phyloP scores from a whole-genome alignment of 1,140 invertebrate species.

The Drosophila sp. region DNA sequence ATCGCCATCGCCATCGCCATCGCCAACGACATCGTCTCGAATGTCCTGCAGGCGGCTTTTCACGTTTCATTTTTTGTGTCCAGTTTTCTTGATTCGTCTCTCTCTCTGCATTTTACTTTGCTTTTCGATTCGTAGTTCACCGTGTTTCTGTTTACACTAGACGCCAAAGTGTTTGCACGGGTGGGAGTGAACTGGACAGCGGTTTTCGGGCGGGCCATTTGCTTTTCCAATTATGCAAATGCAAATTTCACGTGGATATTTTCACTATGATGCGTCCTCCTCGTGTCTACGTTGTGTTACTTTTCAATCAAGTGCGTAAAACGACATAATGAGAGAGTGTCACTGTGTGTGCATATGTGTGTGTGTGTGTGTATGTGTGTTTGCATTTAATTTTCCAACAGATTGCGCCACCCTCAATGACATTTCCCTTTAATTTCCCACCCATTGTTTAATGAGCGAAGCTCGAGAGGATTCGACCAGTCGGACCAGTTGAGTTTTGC shows the following conservation, averaged over 20 bases:
- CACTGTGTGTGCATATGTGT: neutral
- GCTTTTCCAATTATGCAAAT: constrained; percentile 69
- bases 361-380: constrained; percentile 17
- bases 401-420: constrained; percentile 32
- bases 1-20: neutral
- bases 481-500: constrained; percentile 28
- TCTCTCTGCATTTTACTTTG: constrained; percentile 14
- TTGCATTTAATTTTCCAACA: constrained; percentile 73
- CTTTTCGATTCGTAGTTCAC: constrained; percentile 19
- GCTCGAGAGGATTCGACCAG: constrained; percentile 27
- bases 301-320: constrained; percentile 28
- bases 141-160: constrained; percentile 10
- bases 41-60: constrained; percentile 15
- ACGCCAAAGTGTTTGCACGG: constrained; percentile 33
- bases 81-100: neutral
- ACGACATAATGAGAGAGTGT: constrained; percentile 39
- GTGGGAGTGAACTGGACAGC: constrained; percentile 18
- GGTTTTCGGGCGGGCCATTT: constrained; percentile 38
- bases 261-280: constrained; percentile 29
- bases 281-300: neutral
- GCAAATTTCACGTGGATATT: constrained; percentile 38
- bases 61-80: neutral
- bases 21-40: neutral
- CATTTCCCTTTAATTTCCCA: constrained; percentile 32
- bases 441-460: constrained; percentile 36